Conservation (phyloP, 2,113 vertebrate genomes). For the Alethe diademata region DNA sequence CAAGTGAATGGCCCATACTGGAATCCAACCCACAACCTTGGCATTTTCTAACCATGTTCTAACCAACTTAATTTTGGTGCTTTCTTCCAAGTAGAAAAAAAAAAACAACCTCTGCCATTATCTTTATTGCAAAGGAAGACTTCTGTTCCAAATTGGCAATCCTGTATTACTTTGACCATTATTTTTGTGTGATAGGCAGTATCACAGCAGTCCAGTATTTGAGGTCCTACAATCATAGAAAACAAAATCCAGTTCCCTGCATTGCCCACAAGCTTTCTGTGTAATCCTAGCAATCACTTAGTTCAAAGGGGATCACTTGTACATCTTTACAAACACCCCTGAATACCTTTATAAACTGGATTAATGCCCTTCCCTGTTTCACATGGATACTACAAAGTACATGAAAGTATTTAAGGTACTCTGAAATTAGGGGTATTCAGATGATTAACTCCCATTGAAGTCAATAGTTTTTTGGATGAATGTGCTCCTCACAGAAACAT, state of each 20-base stretch:
- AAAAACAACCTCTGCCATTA: not conserved
- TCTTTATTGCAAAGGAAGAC: not conserved
- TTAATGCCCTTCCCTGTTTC: not conserved
- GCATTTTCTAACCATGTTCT: not conserved
- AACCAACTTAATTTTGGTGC: not conserved
- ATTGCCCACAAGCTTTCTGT: not conserved
- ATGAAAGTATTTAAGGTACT: not conserved
- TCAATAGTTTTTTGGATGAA: not conserved
- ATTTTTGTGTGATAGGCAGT: not conserved
- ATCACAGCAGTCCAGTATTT: not conserved
- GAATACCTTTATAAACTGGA: not conserved
- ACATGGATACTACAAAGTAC: not conserved
- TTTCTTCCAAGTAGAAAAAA: not conserved
- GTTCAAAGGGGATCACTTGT: not conserved
- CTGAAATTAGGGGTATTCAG: not conserved
- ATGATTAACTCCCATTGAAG: not conserved
- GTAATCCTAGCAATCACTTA: not conserved
- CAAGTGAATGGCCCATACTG: not conserved
- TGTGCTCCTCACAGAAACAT: rapidly evolving
- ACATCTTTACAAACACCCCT: not conserved
- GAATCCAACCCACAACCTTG: not conserved
- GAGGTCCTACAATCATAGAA: not conserved
- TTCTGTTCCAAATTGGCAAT: not conserved
- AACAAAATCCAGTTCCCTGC: not conserved
- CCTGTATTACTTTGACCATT: not conserved